Percentiles rank a stretch among this genome's conserved stretches.
These are phyloP conservation scores for Hydrozoanthus tunicans DNA, from an alignment of 64 coral and sea anemone species.

Conservation along the genomic window DNA sequence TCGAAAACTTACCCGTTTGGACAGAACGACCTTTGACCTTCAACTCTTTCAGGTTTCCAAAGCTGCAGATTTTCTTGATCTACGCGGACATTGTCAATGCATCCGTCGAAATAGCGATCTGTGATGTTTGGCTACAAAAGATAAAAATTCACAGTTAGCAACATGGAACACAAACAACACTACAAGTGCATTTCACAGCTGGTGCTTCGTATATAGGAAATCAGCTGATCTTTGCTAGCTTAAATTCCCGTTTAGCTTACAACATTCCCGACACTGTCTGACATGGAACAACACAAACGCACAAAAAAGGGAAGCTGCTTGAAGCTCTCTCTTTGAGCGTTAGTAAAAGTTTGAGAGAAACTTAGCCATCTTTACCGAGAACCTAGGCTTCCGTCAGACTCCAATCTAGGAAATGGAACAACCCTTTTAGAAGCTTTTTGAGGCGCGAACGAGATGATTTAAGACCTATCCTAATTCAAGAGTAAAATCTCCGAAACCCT, in stretches of 20 bases:
- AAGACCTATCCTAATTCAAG: no score
- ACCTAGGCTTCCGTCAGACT: background rate
- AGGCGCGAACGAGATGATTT: no score
- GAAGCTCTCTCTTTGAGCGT: background rate
- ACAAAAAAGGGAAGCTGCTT: no score
- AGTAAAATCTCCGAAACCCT: no score
- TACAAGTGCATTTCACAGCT: background rate
- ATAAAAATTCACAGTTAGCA: background rate
- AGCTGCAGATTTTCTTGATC: constrained; percentile 75
- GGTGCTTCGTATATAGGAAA: no score
- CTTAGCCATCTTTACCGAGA: background rate
- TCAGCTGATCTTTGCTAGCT: no score
- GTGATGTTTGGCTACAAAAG: constrained; percentile 65
- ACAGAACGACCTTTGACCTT: constrained; percentile 80
- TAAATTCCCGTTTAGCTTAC: no score
- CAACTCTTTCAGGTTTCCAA: constrained; percentile 73
- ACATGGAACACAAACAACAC: background rate
- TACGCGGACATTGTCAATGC: constrained; percentile 84
- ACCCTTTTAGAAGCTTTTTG: no score
- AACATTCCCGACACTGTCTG: no score
- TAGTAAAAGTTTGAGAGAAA: background rate
- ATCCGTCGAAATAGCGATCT: constrained; percentile 83
- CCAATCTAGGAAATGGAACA: no score
- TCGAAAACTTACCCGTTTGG: constrained; percentile 65
- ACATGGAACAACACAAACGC: no score